A percentile compares a stretch with the other conserved stretches of the same genome.
These are phyloP conservation scores for Watsonalla cultraria DNA, from an alignment of 2,888 invertebrate species.

Conservation along the genomic window DNA sequence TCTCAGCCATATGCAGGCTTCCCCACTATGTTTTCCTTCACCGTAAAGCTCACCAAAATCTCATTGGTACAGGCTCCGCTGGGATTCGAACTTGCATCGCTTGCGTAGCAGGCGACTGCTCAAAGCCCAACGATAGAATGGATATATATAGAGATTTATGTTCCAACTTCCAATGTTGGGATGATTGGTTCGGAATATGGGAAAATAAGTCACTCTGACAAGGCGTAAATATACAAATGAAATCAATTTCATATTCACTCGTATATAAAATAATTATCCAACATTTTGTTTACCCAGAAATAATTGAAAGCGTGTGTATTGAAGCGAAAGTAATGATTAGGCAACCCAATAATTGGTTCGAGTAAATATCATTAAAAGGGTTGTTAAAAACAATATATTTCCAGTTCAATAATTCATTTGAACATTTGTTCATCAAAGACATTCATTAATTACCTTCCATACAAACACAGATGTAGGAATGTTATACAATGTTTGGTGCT, in stretches of 20 bases:
- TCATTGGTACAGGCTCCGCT: too few species aligned
- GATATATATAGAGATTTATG: too few species aligned
- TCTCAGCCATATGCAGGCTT: too few species aligned
- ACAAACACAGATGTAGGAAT: not conserved
- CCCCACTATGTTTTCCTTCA: too few species aligned
- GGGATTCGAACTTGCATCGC: too few species aligned
- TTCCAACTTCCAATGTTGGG: too few species aligned
- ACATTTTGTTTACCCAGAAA: not conserved
- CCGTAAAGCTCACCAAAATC: too few species aligned
- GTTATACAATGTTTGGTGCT: not conserved
- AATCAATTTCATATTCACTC: not conserved
- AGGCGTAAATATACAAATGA: not conserved
- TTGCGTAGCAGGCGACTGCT: too few species aligned
- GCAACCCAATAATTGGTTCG: not conserved
- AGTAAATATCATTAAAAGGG: not conserved
- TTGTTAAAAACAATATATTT: not conserved
- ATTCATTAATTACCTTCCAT: not conserved
- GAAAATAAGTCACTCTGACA: too few species aligned
- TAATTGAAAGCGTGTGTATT: not conserved
- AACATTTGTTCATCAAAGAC: not conserved
- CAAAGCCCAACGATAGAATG: too few species aligned
- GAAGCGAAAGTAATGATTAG: slow-evolving; percentile 1
- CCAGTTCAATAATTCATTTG: not conserved
- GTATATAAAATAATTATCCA: not conserved
- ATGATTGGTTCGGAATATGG: too few species aligned